phyloP scores from a whole-genome alignment of 2,113 vertebrate species.

The Platanista minor region DNA sequence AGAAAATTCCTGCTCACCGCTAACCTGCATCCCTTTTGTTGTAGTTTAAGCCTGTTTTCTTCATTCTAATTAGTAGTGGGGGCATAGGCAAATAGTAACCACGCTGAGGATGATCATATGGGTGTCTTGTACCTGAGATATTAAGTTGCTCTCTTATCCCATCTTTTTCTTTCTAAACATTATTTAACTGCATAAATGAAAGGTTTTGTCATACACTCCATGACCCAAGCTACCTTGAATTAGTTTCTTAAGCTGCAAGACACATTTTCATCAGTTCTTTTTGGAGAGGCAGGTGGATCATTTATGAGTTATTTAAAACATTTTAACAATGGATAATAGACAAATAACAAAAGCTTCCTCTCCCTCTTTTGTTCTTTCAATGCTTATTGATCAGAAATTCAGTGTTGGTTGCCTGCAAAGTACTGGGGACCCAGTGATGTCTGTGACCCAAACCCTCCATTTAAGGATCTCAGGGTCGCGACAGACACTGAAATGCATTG shows the following conservation, averaged over 20 bases:
- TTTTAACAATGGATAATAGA: slow-evolving; percentile 15
- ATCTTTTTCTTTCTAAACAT: slow-evolving; percentile 16
- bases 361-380: not conserved
- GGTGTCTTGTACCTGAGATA: not conserved
- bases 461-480: not conserved
- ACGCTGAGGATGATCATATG: not conserved
- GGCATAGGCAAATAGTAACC: not conserved
- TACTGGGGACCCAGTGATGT: not conserved
- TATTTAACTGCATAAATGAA: not conserved
- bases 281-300: not conserved
- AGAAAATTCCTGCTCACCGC: not conserved
- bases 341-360: not conserved
- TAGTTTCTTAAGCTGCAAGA: slow-evolving; percentile 28
- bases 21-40: not conserved
- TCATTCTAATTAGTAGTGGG: not conserved
- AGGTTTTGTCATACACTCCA: not conserved
- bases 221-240: slow-evolving; percentile 23
- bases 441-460: not conserved
- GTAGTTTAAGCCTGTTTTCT: not conserved
- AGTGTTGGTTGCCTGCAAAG: not conserved
- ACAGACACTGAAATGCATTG: not conserved
- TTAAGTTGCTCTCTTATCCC: not conserved
- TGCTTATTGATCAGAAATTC: not conserved
- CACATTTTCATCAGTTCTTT: slow-evolving; percentile 43
- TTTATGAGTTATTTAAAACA: slow-evolving; percentile 18